Evolutionary conservation across 2,888 invertebrate species (phyloP).

Genomic region (Galeopsomyia nigrocyanea): DNA sequence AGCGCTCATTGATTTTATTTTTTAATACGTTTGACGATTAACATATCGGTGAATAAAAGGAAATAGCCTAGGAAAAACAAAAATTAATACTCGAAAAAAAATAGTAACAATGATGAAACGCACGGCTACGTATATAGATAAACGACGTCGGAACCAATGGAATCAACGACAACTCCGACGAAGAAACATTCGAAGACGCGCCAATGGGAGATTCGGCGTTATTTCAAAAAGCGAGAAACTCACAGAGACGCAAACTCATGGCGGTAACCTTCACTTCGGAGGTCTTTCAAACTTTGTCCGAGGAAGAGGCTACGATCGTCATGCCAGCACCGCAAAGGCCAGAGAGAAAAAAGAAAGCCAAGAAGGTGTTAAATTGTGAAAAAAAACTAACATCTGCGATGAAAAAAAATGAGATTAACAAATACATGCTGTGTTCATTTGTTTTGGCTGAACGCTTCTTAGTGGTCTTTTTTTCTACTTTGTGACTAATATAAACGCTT

Average conservation of each 20-base stretch:
- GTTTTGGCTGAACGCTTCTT: conserved; percentile 2
- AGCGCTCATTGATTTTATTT: background rate
- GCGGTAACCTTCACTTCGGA: conserved; percentile 62
- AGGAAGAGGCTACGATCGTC: conserved; percentile 58
- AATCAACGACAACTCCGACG: conserved; percentile 32
- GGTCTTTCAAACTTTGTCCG: conserved; percentile 61
- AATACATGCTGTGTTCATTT: background rate
- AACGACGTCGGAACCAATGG: background rate
- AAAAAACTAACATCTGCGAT: background rate
- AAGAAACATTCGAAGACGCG: conserved; percentile 52
- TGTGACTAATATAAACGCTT: conserved; percentile 24
- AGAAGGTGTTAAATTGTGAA: conserved; percentile 19
- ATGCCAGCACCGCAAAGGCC: conserved; percentile 46
- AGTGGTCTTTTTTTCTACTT: background rate
- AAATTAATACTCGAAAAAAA: conserved; percentile 13
- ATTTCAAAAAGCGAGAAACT: conserved; percentile 51
- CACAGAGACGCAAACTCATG: conserved; percentile 58
- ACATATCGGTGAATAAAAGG: conserved; percentile 10
- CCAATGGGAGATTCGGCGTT: conserved; percentile 39
- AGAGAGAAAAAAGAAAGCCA: background rate
- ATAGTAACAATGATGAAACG: too few relatives aligned
- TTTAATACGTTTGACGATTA: background rate
- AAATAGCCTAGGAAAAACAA: conserved; percentile 1
- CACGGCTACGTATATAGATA: background rate
- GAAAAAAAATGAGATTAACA: conserved; percentile 11